These are phyloP conservation scores for Myiopsitta monachus DNA, from an alignment of 2,113 vertebrate genomes.

Conservation along the genomic window DNA sequence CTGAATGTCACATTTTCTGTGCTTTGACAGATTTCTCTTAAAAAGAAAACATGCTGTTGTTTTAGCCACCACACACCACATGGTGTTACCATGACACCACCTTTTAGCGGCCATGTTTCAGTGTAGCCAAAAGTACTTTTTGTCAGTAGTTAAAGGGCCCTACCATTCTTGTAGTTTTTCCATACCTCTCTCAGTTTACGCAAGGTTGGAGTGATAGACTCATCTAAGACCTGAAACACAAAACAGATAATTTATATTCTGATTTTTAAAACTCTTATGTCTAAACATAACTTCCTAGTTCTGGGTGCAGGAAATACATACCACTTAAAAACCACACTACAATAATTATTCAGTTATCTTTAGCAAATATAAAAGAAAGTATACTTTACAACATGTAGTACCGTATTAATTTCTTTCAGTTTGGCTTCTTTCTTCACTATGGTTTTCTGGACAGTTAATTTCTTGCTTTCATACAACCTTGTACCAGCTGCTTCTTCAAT, in stretches of 20 bases:
- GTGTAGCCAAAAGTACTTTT: background rate
- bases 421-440: constrained; percentile 96
- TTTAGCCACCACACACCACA: background rate
- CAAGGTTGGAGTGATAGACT: constrained; percentile 93
- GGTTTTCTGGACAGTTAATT: constrained; percentile 87
- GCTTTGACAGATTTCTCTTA: background rate
- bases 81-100: background rate
- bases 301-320: background rate
- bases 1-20: background rate
- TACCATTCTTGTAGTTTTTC: background rate
- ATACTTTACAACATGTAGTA: constrained; percentile 49
- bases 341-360: background rate
- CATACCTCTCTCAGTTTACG: constrained; percentile 90
- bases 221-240: constrained; percentile 84
- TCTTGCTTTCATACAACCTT: constrained; percentile 96
- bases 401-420: constrained; percentile 86
- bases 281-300: background rate
- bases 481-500: constrained; percentile 97
- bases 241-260: background rate
- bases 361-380: background rate
- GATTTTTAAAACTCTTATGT: background rate
- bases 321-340: background rate
- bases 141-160: background rate
- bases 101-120: background rate
- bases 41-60: background rate